A percentile compares a stretch with the other conserved stretches of the same genome.
These are phyloP conservation scores for Helarctos malayanus DNA, from an alignment of 2,797 vertebrate genomes.

Conservation along the genomic window DNA sequence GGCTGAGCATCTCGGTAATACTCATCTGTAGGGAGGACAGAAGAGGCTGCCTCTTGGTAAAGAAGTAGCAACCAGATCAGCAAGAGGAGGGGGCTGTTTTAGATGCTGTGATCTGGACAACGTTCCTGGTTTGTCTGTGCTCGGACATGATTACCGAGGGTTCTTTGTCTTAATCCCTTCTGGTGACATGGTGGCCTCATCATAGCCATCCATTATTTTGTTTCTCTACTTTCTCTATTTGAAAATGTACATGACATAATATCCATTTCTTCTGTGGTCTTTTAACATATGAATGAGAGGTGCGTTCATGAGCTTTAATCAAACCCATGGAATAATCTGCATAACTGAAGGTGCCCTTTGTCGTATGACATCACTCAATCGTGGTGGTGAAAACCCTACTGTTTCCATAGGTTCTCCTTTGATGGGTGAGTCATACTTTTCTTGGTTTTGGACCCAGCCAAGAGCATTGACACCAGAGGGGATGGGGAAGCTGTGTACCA, in stretches of 20 bases:
- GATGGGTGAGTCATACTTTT: not conserved
- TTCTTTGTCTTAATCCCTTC: not conserved
- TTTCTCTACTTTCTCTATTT: not conserved
- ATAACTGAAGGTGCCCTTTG: not conserved
- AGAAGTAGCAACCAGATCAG: not conserved
- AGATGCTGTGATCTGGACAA: too few relatives aligned
- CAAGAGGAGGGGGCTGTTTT: too few relatives aligned
- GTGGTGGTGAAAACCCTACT: not conserved
- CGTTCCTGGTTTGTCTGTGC: not conserved
- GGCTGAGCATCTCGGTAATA: not conserved
- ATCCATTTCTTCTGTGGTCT: rapidly evolving
- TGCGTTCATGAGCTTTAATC: too few relatives aligned
- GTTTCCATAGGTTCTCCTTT: too few relatives aligned
- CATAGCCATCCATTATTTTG: not conserved
- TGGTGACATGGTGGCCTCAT: rapidly evolving
- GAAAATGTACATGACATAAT: not conserved
- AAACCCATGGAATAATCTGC: too few relatives aligned
- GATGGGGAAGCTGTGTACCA: not conserved
- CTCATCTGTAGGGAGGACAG: not conserved
- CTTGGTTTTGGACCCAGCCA: too few relatives aligned
- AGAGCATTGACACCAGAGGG: not conserved
- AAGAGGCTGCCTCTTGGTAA: not conserved
- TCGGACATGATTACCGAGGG: rapidly evolving
- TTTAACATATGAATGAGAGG: not conserved
- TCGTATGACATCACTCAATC: not conserved